A percentile compares a stretch with the other conserved stretches of the same genome.
Evolutionary conservation across 2,113 vertebrate genomes (phyloP).

Genomic region (Rhinichthys klamathensis): DNA sequence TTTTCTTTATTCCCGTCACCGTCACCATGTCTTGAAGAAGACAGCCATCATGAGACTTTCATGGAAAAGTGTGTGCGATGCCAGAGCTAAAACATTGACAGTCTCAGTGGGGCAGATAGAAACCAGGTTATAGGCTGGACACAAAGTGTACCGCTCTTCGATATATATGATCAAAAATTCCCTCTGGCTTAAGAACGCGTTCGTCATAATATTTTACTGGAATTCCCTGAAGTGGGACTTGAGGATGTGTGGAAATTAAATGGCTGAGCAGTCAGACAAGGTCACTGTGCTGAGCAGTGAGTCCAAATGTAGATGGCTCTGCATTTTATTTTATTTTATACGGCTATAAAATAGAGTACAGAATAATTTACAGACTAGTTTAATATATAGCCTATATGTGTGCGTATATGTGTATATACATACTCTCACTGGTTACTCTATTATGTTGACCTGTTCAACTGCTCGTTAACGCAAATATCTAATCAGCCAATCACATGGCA

Average conservation of each 20-base stretch:
- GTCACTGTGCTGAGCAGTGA: constrained; percentile 11
- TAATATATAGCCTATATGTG: not conserved
- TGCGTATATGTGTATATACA: no score
- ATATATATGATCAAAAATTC: constrained; percentile 18
- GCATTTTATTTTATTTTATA: no score
- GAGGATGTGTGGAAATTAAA: constrained; percentile 24
- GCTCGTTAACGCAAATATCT: no score
- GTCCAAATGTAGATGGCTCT: not conserved
- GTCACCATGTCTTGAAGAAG: not conserved
- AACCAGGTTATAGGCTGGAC: not conserved
- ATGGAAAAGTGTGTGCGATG: not conserved
- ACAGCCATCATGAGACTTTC: not conserved
- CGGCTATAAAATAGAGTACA: not conserved
- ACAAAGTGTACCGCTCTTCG: not conserved
- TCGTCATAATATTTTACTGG: constrained; percentile 11
- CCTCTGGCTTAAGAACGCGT: not conserved
- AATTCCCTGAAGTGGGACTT: not conserved
- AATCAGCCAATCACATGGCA: no score
- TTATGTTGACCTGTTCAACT: no score
- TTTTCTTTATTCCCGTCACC: constrained; percentile 34
- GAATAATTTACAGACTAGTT: not conserved
- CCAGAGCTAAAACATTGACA: not conserved
- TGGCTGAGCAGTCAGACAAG: constrained; percentile 1
- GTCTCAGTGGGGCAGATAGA: not conserved
- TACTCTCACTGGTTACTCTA: no score